Evolutionary conservation across 2,888 invertebrate species (phyloP), one percentile per base, ranked within the genome.

Genomic region (Adelphocoris suturalis): DNA sequence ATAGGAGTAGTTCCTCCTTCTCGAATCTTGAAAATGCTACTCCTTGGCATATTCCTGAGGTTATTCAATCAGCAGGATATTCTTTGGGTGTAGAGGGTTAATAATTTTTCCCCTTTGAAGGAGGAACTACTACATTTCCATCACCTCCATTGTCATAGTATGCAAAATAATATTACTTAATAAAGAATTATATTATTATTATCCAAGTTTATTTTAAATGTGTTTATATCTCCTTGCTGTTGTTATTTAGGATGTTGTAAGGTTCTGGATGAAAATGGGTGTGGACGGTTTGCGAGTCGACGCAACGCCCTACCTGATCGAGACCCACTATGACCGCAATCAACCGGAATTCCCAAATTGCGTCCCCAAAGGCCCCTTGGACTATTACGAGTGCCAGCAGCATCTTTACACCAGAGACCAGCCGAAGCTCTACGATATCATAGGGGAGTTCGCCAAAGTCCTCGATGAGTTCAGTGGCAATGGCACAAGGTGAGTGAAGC

Each of bases 271-370:
- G 47, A 94, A 95, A 48, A 95, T 95, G 90, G 97, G 97, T 0
- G 95, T 96, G 0, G 96, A 96, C 92, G 97, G 97, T 4, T 97
- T 98, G 92, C 95, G 98, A 92, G 94, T 98, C 57, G 97, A 97
- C 92, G 97, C 97, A 0, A 95, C 97, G 16, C 94, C 94, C 7
- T 95, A 95, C 93, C 92, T 96, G 57, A 96, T 95, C 91, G 96
- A 96, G 93, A 94, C 93, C 48, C 94, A 94, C 13, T 91, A 93
- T 86, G 93, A 94, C 61, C 93, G 93, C 0, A 95, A 96, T 93
- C 96, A 96, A 92, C 95, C 95, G 1, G 91, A 93, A n/a, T 94
- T 94, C 76, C 55, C 94, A 94, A 84, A 92, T 91, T 0, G 91
- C 92, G 47, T 87, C 2, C 9, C 47, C 46, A 48, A 27, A 82